Conservation (phyloP, 1,140 invertebrate species). For the Brachionus sp. region DNA sequence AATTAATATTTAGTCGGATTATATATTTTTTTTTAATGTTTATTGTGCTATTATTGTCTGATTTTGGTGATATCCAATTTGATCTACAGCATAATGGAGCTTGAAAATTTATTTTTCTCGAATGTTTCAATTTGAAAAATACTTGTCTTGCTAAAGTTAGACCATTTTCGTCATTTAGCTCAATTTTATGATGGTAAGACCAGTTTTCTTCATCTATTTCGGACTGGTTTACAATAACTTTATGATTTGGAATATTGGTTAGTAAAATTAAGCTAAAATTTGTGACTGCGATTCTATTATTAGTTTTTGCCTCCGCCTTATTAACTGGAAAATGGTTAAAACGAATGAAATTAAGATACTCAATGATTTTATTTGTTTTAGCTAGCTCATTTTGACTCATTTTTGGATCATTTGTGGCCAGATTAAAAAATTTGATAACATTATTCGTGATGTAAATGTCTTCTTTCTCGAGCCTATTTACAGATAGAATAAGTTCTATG, state of each 20-base stretch:
- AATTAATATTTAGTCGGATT: conserved; percentile 37
- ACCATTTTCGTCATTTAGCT: conserved; percentile 40
- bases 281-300: background rate
- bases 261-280: background rate
- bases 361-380: background rate
- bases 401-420: background rate
- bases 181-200: conserved; percentile 38
- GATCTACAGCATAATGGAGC: conserved; percentile 19
- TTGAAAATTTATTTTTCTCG: background rate
- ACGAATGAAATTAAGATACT: conserved; percentile 16
- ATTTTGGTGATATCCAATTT: conserved; percentile 31
- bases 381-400: background rate
- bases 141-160: background rate
- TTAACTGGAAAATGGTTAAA: conserved; percentile 24
- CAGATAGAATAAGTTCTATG: conserved; percentile 16
- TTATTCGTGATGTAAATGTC: conserved; percentile 2
- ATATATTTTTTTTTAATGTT: background rate
- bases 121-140: conserved; percentile 5
- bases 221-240: background rate
- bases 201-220: background rate
- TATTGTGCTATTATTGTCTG: background rate
- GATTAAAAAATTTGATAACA: conserved; percentile 3
- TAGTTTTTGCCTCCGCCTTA: background rate
- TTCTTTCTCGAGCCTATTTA: conserved; percentile 6
- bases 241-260: conserved; percentile 14